phyloP scores from a whole-genome alignment of 1,140 invertebrate genomes.

The Pseudomyrmex concolor region DNA sequence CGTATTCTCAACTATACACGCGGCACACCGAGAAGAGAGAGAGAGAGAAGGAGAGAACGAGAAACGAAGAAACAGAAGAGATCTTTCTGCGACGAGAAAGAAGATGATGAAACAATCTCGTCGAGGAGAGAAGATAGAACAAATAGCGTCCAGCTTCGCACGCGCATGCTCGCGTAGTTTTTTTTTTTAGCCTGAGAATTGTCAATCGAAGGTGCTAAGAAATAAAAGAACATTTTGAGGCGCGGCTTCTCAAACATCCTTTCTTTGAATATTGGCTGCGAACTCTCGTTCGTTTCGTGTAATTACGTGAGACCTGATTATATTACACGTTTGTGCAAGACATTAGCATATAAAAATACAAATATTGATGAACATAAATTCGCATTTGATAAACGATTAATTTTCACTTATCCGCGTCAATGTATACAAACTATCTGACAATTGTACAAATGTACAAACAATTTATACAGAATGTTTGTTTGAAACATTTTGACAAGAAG shows the following conservation, averaged over 20 bases:
- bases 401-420: slow-evolving; percentile 21
- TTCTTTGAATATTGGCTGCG: slow-evolving; percentile 75
- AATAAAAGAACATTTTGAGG: slow-evolving; percentile 76
- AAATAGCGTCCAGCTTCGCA: slow-evolving; percentile 59
- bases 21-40: slow-evolving; percentile 41
- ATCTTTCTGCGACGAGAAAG: slow-evolving; percentile 31
- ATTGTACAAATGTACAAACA: too few species aligned
- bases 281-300: slow-evolving; percentile 44
- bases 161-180: slow-evolving; percentile 22
- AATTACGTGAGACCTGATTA: slow-evolving; percentile 46
- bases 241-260: slow-evolving; percentile 84
- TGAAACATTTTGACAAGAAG: background rate
- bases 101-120: slow-evolving; percentile 33
- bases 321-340: slow-evolving; percentile 7
- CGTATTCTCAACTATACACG: slow-evolving; percentile 51
- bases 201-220: slow-evolving; percentile 83
- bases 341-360: background rate
- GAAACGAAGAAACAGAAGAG: slow-evolving; percentile 28
- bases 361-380: slow-evolving; percentile 12
- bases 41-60: background rate
- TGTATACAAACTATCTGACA: slow-evolving; percentile 1
- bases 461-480: background rate
- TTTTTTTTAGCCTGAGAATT: slow-evolving; percentile 82
- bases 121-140: slow-evolving; percentile 53
- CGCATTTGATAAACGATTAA: slow-evolving; percentile 22